These are phyloP conservation scores for Idris sp. DNA, from an alignment of 1,140 invertebrate genomes.

Conservation along the genomic window DNA sequence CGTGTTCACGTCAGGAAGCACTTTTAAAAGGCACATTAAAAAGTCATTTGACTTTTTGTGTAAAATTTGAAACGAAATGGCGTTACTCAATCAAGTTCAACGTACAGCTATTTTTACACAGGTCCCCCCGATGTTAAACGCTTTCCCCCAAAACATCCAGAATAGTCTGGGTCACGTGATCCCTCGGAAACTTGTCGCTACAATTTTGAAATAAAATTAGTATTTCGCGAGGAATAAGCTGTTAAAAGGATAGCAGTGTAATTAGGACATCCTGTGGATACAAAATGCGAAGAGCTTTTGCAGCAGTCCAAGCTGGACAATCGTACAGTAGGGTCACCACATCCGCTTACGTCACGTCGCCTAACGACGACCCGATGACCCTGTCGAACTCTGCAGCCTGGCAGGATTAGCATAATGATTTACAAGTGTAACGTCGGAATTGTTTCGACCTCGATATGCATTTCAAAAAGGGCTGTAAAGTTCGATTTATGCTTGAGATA, in stretches of 20 bases:
- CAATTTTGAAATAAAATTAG: slow-evolving; percentile 8
- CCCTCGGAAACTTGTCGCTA: slow-evolving; percentile 15
- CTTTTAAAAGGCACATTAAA: slow-evolving; percentile 8
- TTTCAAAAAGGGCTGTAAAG: slow-evolving; percentile 37
- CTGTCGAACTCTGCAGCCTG: slow-evolving; percentile 67
- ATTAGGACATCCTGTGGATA: slow-evolving; percentile 57
- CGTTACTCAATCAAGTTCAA: slow-evolving; percentile 46
- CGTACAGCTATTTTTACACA: slow-evolving; percentile 33
- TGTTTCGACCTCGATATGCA: slow-evolving; percentile 43
- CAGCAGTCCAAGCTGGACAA: slow-evolving; percentile 31
- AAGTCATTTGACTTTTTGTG: not conserved
- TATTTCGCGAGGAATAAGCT: slow-evolving; percentile 32
- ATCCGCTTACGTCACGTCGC: slow-evolving; percentile 74
- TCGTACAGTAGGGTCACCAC: slow-evolving; percentile 69
- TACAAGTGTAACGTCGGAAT: slow-evolving; percentile 61
- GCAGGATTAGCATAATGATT: slow-evolving; percentile 70
- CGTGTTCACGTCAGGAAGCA: not conserved
- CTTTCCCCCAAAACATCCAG: slow-evolving; percentile 26
- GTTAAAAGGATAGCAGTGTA: slow-evolving; percentile 50
- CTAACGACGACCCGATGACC: slow-evolving; percentile 68
- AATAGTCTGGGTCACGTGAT: slow-evolving; percentile 17
- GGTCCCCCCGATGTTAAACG: not conserved
- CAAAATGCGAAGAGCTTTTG: slow-evolving; percentile 38
- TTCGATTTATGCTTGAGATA: too few relatives aligned
- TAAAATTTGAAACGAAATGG: slow-evolving; percentile 7